A percentile compares a stretch with the other conserved stretches of the same genome.
These are phyloP conservation scores for Melanostigma gelatinosum DNA, from an alignment of 2,113 vertebrate species.

Conservation along the genomic window DNA sequence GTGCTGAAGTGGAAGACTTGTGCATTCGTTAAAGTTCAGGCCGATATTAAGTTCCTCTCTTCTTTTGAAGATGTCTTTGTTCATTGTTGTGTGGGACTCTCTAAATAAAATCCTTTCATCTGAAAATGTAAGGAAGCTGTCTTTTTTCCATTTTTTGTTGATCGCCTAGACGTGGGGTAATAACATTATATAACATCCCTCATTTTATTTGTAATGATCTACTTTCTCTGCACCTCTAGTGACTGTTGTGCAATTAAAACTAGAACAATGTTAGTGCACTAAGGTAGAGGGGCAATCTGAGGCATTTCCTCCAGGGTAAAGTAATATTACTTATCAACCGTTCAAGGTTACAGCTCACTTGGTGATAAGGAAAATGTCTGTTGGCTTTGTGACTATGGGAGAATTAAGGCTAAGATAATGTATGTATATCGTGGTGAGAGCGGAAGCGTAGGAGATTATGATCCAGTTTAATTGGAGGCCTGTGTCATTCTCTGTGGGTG, in stretches of 20 bases:
- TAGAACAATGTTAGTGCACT: conserved; percentile 14
- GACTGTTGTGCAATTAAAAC: conserved; percentile 40
- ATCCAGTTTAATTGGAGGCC: conserved; percentile 71
- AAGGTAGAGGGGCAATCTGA: conserved; percentile 26
- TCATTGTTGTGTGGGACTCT: conserved; percentile 3
- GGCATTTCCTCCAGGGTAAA: conserved; percentile 39
- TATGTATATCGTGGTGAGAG: conserved; percentile 62
- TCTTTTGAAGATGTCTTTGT: conserved; percentile 31
- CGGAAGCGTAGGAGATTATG: conserved; percentile 58
- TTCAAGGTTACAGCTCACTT: conserved; percentile 63
- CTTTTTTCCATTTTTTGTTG: conserved; percentile 2
- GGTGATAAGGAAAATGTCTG: conserved; percentile 43
- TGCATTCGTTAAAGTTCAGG: conserved; percentile 1
- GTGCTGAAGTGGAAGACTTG: conserved; percentile 13
- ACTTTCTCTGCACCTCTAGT: conserved; percentile 4
- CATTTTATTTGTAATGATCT: conserved; percentile 23
- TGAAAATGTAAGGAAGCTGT: background rate
- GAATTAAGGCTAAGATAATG: conserved; percentile 60
- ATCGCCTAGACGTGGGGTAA: conserved; percentile 3
- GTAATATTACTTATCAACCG: conserved; percentile 34
- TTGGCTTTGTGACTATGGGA: conserved; percentile 50
- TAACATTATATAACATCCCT: conserved; percentile 19
- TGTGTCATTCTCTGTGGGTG: conserved; percentile 56
- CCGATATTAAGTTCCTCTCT: background rate
- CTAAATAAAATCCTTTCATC: conserved; percentile 31